A percentile compares a stretch with the other conserved stretches of the same genome.
These are phyloP conservation scores for Drosophila mayaguana DNA, from an alignment of 2,888 invertebrate genomes.

Conservation along the genomic window DNA sequence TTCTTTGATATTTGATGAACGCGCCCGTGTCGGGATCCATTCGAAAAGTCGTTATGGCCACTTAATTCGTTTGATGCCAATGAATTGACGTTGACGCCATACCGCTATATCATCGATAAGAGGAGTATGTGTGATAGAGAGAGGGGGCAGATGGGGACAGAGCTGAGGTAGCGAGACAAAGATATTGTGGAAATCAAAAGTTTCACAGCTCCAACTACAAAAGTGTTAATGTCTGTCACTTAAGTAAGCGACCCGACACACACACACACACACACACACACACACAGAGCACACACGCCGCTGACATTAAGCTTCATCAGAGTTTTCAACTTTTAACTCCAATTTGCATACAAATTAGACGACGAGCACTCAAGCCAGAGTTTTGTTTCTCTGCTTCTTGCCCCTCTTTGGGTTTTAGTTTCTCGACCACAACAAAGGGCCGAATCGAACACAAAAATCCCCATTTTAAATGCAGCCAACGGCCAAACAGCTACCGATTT, in stretches of 20 bases:
- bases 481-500: slow-evolving; percentile 83
- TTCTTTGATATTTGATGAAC: slow-evolving; percentile 33
- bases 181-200: slow-evolving; percentile 65
- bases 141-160: neutral
- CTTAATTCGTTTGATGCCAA: slow-evolving; percentile 69
- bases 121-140: neutral
- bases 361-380: slow-evolving; percentile 53
- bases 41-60: slow-evolving; percentile 53
- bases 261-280: neutral
- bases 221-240: slow-evolving; percentile 78
- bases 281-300: neutral
- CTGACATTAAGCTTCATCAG: slow-evolving; percentile 72
- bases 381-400: slow-evolving; percentile 9
- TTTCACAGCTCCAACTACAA: slow-evolving; percentile 65
- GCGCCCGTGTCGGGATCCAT: slow-evolving; percentile 22
- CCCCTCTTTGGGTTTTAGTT: slow-evolving; percentile 26
- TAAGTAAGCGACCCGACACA: slow-evolving; percentile 37
- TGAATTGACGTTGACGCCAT: slow-evolving; percentile 65
- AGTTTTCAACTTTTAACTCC: slow-evolving; percentile 62
- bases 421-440: slow-evolving; percentile 66
- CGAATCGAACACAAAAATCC: slow-evolving; percentile 46
- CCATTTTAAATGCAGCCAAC: slow-evolving; percentile 61
- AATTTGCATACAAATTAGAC: slow-evolving; percentile 76
- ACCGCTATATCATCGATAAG: slow-evolving; percentile 68
- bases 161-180: slow-evolving; percentile 5